Conservation (phyloP, 92 coral and sea anemone species). For the Siderastrea radians region DNA sequence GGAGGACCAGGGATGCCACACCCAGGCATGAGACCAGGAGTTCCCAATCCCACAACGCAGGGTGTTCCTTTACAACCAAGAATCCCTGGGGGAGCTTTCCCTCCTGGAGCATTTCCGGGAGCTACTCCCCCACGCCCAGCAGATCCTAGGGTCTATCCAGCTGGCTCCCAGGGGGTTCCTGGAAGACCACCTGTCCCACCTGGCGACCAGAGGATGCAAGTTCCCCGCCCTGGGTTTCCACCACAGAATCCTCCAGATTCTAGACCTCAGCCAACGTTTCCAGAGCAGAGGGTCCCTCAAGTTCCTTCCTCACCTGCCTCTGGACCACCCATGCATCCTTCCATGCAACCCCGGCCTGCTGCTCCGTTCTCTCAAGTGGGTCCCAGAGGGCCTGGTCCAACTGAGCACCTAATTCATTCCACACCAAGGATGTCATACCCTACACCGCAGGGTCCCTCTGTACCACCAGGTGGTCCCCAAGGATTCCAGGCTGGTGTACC, state of each 20-base stretch:
- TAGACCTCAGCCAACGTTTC: constrained; percentile 38
- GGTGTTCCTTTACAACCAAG: constrained; percentile 60
- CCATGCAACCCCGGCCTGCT: constrained; percentile 28
- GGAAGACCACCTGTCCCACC: constrained; percentile 34
- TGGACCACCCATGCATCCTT: constrained; percentile 26
- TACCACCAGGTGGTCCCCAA: constrained; percentile 25
- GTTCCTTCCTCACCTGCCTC: constrained; percentile 7
- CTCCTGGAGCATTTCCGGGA: constrained; percentile 20
- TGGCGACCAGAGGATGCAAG: constrained; percentile 27
- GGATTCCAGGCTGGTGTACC: constrained; percentile 42
- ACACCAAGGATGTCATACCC: constrained; percentile 83
- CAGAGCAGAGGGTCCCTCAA: constrained; percentile 52
- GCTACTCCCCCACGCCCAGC: constrained; percentile 39
- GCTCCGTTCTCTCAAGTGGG: constrained; percentile 58
- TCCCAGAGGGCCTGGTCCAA: constrained; percentile 67
- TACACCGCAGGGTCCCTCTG: constrained; percentile 49
- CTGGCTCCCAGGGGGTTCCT: constrained; percentile 34
- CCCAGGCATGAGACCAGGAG: constrained; percentile 66
- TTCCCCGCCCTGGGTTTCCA: constrained; percentile 39
- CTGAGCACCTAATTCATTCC: constrained; percentile 70
- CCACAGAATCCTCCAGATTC: constrained; percentile 37
- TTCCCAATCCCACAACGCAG: constrained; percentile 47
- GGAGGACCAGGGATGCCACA: constrained; percentile 39
- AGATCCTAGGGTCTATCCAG: constrained; percentile 23
- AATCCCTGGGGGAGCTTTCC: constrained; percentile 48